Base-by-base conservation (phyloP, 2,113 vertebrate genomes). In the Protomyctophum bolini region DNA sequence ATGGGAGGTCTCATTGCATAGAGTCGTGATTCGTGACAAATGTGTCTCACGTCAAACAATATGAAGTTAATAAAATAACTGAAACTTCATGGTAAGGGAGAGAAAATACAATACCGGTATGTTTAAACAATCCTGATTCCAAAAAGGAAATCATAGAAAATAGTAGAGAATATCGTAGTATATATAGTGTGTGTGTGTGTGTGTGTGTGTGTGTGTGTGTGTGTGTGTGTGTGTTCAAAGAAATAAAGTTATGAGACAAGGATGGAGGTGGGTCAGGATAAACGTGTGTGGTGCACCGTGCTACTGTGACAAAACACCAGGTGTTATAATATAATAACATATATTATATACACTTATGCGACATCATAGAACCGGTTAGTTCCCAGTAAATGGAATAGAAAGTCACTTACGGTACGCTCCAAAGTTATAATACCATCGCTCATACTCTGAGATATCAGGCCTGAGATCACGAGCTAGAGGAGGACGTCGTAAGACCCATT, bases 361-460 rank as follows among this genome's bases (percentile, higher is more conserved):
- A 28, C 47, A 46, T 68, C 45, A 58, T 41, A 41, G 68, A 72
- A 49, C 61, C 14, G 70, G 83, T 86, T 83, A 86, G 80, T 85
- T 68, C 77, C 81, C 73, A 58, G 10, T 61, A 52, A 82, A 81
- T 11, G 81, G 75, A 89, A 88, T 21, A 60, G 68, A 83, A 82
- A 76, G 67, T 68, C 86, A 94, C 94, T 95, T 93, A 94, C 94
- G 83, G 85, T 91, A 83, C 14, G 90, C 87, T 91, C 91, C 91
- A 87, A 86, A 87, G 90, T 90, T 91, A 90, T 92, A 87, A 86
- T 85, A 88, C 94, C 93, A 93, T 84, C 91, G 89, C 67, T 94
- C 91, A 89, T 82, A 89, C 46, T 94, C 92, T 79, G 94, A 92
- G 61, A 90, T 72, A 76, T 91, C 92, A 88, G 93, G 89, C 85